Base-by-base conservation (phyloP, 37 sponge, comb jelly and placozoan genomes). In the Petrosia ficiformis region DNA sequence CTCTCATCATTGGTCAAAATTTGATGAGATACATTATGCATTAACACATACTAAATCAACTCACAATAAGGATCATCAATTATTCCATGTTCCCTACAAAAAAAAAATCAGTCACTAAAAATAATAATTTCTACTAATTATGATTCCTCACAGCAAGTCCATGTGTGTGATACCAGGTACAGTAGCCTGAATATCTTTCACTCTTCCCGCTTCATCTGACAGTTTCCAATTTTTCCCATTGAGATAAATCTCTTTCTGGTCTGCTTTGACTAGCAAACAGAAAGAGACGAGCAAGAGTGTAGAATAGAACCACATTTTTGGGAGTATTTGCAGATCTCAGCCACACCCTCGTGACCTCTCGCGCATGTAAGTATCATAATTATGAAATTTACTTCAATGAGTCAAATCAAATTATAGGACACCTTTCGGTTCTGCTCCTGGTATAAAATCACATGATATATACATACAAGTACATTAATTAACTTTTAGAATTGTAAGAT, bases 101-200 rank as follows among this genome's bases (percentile, higher is more conserved):
- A 74, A 36, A 35, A 28, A 29, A 21, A 74, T 34, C 3, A 30
- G 30, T 32, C 3, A 59, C 3, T 25, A 16, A 59, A 30, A 60
- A n/a, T 41, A 33, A 4, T 32, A 24, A 35, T 72, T 29, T 39
- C 39, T 42, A 32, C 39, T 38, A 60, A 26, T 37, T 3, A 41
- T 43, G 3, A 10, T 68, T 41, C 30, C 86, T 77, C 68, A 92
- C 89, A 81, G 39, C 24, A 95, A 56, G 63, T 91, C 92, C 37
- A 92, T 44, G 73, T 91, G 92, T 0, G 89, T 83, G 68, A 87
- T 85, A 34, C 96, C 96, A 2, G 96, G 96, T 0, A 95, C 96
- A 26, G 52, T 42, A 36, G 86, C 86, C 11, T 33, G 66, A 3
- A 85, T 14, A 1, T 28, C 65, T 41, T 80, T 86, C 39, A 80